These are phyloP conservation scores for Ornithoptera alexandrae DNA, from an alignment of 2,888 invertebrate genomes.

Conservation along the genomic window DNA sequence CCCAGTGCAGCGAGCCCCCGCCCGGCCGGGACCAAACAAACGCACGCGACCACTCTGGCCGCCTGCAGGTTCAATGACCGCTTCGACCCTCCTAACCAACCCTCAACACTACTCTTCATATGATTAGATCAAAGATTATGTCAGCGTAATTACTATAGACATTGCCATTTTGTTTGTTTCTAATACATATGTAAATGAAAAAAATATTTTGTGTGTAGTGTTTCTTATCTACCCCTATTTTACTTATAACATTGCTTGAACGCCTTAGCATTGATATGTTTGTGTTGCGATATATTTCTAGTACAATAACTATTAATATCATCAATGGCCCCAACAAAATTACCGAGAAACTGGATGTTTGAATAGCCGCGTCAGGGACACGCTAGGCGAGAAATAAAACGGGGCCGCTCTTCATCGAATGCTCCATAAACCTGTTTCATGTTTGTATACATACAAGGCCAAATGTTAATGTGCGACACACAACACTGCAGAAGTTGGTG, in stretches of 20 bases:
- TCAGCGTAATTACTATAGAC: constrained; percentile 16
- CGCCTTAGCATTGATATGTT: neutral
- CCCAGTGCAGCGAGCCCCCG: constrained; percentile 57
- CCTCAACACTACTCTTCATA: constrained; percentile 42
- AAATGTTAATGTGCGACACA: constrained; percentile 30
- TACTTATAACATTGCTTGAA: neutral
- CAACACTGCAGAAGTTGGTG: constrained; percentile 30
- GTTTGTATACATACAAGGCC: constrained; percentile 39
- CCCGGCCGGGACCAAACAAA: constrained; percentile 45
- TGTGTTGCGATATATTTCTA: neutral
- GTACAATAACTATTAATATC: constrained; percentile 9
- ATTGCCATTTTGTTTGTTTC: constrained; percentile 12
- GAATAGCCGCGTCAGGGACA: constrained; percentile 44
- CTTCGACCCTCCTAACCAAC: constrained; percentile 55
- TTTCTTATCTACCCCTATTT: neutral
- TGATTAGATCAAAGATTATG: constrained; percentile 37
- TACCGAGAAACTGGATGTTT: constrained; percentile 44
- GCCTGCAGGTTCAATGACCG: constrained; percentile 72
- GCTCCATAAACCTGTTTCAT: constrained; percentile 45
- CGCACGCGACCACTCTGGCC: constrained; percentile 58
- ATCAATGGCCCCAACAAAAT: constrained; percentile 6
- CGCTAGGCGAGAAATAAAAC: constrained; percentile 49
- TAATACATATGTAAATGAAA: neutral
- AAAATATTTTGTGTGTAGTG: neutral
- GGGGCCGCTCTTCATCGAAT: constrained; percentile 42